Conservation (phyloP, 2,797 vertebrate species). For the Aeoliscus strigatus region DNA sequence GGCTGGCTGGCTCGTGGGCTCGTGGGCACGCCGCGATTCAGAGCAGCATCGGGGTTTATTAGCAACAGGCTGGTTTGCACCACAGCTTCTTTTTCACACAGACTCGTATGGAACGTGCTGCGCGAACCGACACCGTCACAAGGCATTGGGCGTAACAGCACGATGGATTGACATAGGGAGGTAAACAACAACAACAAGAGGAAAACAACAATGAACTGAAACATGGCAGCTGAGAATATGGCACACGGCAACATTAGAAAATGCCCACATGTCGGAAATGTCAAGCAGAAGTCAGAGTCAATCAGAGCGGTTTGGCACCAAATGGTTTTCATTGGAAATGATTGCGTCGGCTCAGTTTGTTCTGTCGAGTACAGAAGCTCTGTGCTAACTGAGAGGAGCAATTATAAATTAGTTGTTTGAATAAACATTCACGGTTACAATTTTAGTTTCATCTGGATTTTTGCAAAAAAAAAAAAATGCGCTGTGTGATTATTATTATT, state of each 20-base stretch:
- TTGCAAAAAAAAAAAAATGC: too few species aligned
- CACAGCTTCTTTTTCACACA: constrained; percentile 20
- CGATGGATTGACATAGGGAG: constrained; percentile 56
- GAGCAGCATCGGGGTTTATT: constrained; percentile 45
- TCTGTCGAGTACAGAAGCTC: constrained; percentile 1
- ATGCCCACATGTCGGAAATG: constrained; percentile 5
- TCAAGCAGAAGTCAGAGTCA: constrained; percentile 10
- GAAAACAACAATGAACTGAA: constrained; percentile 38
- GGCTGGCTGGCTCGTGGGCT: constrained; percentile 42
- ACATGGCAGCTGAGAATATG: constrained; percentile 58
- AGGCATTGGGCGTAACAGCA: constrained; percentile 66
- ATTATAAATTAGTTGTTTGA: constrained; percentile 3
- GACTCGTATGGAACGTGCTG: constrained; percentile 36
- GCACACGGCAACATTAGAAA: constrained; percentile 35
- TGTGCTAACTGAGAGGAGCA: background rate
- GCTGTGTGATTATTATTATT: too few species aligned
- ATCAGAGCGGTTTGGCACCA: constrained; percentile 4
- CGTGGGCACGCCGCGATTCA: constrained; percentile 44
- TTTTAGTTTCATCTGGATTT: too few species aligned
- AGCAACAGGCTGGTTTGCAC: constrained; percentile 28
- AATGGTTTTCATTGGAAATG: constrained; percentile 5
- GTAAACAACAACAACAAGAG: too few species aligned
- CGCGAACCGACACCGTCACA: constrained; percentile 43
- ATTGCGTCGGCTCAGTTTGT: background rate
- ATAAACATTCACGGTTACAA: too few species aligned